Percentiles rank a stretch among this genome's conserved stretches.
Evolutionary conservation across 2,888 invertebrate species (phyloP).

Genomic region (Encarsia formosa): DNA sequence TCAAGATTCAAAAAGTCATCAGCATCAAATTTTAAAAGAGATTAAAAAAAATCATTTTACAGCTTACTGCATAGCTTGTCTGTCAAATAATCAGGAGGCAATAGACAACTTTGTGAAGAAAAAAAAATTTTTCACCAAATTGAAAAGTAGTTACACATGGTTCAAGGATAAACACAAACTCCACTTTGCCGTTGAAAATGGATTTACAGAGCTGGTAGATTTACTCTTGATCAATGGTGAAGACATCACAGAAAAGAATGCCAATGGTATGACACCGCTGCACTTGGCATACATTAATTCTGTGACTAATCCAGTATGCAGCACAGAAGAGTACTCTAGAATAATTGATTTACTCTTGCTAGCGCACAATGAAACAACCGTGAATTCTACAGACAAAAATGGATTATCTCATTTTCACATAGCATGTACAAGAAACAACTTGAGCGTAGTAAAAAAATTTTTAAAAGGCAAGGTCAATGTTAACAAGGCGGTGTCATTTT

Average conservation of each 20-base stretch:
- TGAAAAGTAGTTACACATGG: too few relatives aligned
- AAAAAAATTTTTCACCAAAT: too few relatives aligned
- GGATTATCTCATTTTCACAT: constrained; percentile 7
- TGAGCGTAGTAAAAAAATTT: not conserved
- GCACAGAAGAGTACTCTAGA: not conserved
- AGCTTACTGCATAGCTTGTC: not conserved
- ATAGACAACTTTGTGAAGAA: too few relatives aligned
- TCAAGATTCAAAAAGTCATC: too few relatives aligned
- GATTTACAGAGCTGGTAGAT: not conserved
- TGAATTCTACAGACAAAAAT: not conserved
- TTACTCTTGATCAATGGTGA: not conserved
- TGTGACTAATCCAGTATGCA: not conserved
- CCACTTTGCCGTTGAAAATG: constrained; percentile 3
- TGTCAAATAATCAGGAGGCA: not conserved
- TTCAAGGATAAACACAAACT: not conserved
- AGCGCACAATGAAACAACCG: not conserved
- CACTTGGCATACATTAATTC: constrained; percentile 1
- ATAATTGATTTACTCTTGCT: not conserved
- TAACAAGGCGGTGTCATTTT: not conserved
- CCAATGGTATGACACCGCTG: not conserved
- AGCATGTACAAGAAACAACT: constrained; percentile 4
- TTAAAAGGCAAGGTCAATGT: not conserved
- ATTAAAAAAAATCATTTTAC: not conserved
- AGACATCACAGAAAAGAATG: not conserved
- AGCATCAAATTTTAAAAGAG: not conserved